phyloP scores from a whole-genome alignment of 2,797 vertebrate genomes.

The Hozukius guyotensis region DNA sequence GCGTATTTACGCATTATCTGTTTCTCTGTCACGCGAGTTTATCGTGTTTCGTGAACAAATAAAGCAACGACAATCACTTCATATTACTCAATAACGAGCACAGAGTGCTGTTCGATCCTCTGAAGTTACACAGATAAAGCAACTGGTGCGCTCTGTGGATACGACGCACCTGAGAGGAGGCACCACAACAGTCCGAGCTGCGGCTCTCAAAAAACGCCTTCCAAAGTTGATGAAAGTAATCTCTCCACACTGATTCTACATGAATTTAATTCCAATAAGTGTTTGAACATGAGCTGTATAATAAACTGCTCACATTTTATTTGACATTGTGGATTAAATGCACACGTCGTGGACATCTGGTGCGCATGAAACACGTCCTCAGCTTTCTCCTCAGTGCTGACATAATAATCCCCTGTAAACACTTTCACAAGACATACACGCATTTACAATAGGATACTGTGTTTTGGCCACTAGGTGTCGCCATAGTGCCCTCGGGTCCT shows the following conservation, averaged over 20 bases:
- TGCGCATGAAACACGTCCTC: neutral
- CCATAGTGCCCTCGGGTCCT: neutral
- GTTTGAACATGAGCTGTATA: neutral
- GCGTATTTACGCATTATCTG: neutral
- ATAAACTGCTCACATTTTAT: neutral
- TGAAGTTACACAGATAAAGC: no score
- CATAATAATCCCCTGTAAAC: neutral
- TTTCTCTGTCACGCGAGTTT: neutral
- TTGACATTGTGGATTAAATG: neutral
- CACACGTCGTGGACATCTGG: neutral
- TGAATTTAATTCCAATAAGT: neutral
- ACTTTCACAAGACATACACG: neutral
- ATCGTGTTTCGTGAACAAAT: neutral
- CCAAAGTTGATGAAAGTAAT: neutral
- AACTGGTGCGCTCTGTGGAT: neutral
- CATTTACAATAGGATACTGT: neutral
- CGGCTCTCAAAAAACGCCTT: neutral
- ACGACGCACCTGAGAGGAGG: neutral
- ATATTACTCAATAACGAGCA: neutral
- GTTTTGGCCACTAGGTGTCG: slow-evolving; percentile 44
- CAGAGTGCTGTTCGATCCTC: neutral
- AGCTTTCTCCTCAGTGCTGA: neutral
- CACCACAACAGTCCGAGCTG: neutral
- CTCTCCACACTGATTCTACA: neutral
- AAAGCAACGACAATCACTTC: neutral